phyloP scores from a whole-genome alignment of 2,888 invertebrate genomes.

The Dicyrtomina minuta region DNA sequence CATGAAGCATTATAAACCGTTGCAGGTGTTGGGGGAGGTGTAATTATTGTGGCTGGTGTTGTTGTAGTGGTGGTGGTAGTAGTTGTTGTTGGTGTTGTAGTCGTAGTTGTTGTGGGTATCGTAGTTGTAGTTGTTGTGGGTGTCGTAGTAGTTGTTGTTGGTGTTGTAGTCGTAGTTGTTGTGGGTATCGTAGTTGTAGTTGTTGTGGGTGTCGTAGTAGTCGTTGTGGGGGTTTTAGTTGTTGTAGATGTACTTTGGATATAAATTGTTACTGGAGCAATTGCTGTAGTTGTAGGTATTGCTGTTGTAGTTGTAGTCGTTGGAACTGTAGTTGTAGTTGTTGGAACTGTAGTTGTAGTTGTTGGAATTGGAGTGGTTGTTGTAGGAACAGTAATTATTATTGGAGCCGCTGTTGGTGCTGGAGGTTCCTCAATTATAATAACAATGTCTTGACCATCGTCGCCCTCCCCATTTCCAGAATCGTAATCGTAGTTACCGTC shows the following conservation, averaged over 20 bases:
- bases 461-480: neutral
- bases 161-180: neutral
- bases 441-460: conserved; percentile 17
- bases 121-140: neutral
- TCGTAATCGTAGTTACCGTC: conserved; percentile 25
- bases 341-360: neutral
- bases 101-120: no score
- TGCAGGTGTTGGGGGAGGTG: no score
- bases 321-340: neutral
- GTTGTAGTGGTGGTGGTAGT: neutral
- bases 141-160: neutral
- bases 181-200: neutral
- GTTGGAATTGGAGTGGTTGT: neutral
- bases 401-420: neutral
- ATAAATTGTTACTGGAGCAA: neutral
- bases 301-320: neutral
- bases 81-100: no score
- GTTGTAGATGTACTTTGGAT: neutral
- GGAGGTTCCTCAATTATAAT: neutral
- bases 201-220: neutral
- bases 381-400: neutral
- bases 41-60: no score
- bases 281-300: neutral
- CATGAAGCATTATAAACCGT: no score
- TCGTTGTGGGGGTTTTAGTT: neutral